A percentile compares a stretch with the other conserved stretches of the same genome.
Evolutionary conservation across 1,140 invertebrate species (phyloP).

Genomic region (Phortica variegata): DNA sequence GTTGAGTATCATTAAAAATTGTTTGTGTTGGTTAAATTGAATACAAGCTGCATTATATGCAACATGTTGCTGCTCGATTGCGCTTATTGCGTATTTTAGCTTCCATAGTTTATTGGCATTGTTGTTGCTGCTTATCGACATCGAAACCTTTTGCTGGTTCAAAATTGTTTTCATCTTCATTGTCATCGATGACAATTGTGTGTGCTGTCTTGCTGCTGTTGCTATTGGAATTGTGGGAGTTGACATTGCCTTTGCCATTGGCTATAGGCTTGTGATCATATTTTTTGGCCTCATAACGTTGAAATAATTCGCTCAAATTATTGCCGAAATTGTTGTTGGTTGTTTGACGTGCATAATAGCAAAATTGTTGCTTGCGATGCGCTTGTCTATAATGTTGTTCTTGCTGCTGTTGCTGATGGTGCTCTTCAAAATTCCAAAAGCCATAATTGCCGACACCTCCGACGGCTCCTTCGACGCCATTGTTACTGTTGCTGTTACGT

Average conservation of each 20-base stretch:
- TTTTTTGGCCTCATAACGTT: constrained; percentile 17
- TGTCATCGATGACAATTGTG: constrained; percentile 44
- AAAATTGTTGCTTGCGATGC: constrained; percentile 18
- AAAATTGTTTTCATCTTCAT: constrained; percentile 30
- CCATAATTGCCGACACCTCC: constrained; percentile 16
- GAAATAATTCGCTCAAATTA: constrained; percentile 23
- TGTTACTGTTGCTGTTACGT: too few relatives aligned
- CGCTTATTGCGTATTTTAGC: constrained; percentile 32
- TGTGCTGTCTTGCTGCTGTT: constrained; percentile 28
- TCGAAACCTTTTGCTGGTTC: constrained; percentile 25
- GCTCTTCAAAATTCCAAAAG: constrained; percentile 43
- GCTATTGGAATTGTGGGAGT: constrained; percentile 27
- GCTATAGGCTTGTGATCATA: neutral
- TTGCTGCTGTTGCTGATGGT: constrained; percentile 19
- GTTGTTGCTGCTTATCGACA: constrained; percentile 14
- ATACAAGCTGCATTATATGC: too few relatives aligned
- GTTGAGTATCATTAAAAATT: too few relatives aligned
- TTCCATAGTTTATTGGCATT: constrained; percentile 36
- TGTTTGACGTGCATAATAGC: constrained; percentile 25
- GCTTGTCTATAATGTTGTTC: neutral
- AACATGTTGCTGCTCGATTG: constrained; percentile 2
- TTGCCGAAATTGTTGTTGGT: constrained; percentile 18
- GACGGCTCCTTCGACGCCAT: too few relatives aligned
- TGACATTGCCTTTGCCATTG: constrained; percentile 10
- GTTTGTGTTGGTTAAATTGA: too few relatives aligned